Evolutionary conservation across 2,888 invertebrate genomes (phyloP), one percentile per base, ranked within the genome.

Genomic region (Cryptophagus acutangulus): DNA sequence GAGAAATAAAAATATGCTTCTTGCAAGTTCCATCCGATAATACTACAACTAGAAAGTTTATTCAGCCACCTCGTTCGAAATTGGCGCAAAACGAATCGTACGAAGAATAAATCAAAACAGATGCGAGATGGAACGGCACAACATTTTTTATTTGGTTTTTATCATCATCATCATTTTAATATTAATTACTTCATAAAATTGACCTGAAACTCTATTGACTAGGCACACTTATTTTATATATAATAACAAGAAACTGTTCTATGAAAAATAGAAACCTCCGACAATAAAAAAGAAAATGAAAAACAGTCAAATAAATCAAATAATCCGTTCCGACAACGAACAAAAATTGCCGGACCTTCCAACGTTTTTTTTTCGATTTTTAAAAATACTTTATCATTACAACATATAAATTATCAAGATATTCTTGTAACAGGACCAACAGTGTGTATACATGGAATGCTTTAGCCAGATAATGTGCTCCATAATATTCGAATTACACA

Each of bases 161-260:
- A 50, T 60, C n/a, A n/a, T n/a, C n/a, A n/a, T n/a, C n/a, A n/a
- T n/a, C n/a, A n/a, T 51, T 57, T 62, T 62, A 63, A 57, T 62
- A 57, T 58, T 64, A 62, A 55, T 59, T 61, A 62, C 41, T 53
- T 50, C 46, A 46, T 31, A 40, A 59, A 60, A 57, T 76, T 76
- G 75, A 76, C 76, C 71, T 73, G 74, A 75, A 37, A 75, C 72
- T 73, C 75, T 76, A 76, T 74, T 76, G 75, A 76, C 77, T 77
- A 77, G 77, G 76, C 77, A 77, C 76, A 76, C 76, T 74, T 76
- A 76, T 72, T 75, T 74, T 69, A 65, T 64, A 66, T 26, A 31
- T 31, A 31, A 31, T 74, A 76, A 76, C 74, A 74, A 74, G 74
- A 75, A 74, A 74, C 67, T 68, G 67, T 70, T 61, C 67, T 68